Evolutionary conservation across 2,797 vertebrate species (phyloP).

Genomic region (Rhabdomys pumilio): DNA sequence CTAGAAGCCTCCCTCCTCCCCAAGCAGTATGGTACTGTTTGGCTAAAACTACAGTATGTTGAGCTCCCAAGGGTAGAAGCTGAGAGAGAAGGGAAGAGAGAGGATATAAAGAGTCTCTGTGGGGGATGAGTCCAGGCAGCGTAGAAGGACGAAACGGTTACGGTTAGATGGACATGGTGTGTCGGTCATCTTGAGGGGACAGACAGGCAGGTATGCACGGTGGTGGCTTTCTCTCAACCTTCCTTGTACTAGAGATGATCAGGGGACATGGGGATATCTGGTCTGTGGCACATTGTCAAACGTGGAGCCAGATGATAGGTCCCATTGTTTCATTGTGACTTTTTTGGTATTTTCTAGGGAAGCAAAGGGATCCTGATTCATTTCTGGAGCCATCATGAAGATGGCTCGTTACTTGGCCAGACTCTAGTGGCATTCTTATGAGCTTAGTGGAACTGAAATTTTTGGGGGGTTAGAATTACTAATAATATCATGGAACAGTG

Average conservation of each 20-base stretch:
- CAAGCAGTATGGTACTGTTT: neutral
- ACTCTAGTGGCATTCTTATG: neutral
- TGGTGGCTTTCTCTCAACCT: neutral
- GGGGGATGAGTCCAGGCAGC: neutral
- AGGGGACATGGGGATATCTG: too few species aligned
- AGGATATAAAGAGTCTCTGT: neutral
- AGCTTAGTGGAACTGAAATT: neutral
- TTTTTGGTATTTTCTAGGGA: neutral
- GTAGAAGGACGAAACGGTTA: neutral
- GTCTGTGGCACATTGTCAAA: neutral
- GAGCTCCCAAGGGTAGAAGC: neutral
- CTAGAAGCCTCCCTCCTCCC: neutral
- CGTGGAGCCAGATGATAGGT: neutral
- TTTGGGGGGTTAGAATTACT: neutral
- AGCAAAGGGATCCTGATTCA: neutral
- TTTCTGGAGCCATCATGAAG: neutral
- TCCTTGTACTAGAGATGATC: too few species aligned
- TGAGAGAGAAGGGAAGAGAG: neutral
- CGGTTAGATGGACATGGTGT: rapidly evolving
- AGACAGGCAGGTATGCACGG: neutral
- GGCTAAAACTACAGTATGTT: neutral
- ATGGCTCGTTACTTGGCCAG: neutral
- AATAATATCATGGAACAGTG: neutral
- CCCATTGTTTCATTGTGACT: neutral
- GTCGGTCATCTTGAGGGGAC: neutral